Conservation (phyloP, 2,113 vertebrate species). For the Ahaetulla prasina region DNA sequence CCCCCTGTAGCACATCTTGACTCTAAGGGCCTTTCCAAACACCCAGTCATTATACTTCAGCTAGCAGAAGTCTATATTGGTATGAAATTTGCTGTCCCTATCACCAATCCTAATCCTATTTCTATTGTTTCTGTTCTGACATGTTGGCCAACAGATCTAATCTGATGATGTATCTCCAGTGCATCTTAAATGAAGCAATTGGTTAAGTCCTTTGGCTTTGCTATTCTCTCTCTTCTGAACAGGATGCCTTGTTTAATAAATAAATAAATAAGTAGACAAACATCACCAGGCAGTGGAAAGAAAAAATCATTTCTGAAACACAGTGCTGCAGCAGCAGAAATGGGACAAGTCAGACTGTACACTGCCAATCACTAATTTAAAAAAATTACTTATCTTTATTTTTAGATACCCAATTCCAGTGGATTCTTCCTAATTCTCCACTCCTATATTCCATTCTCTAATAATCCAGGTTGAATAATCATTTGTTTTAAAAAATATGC, state of each 20-base stretch:
- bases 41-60: background rate
- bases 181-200: background rate
- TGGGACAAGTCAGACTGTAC: background rate
- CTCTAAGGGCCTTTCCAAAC: background rate
- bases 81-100: background rate
- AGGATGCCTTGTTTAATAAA: background rate
- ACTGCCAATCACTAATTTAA: background rate
- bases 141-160: background rate
- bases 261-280: background rate
- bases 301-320: background rate
- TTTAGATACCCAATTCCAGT: background rate
- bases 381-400: background rate
- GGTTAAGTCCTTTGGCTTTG: background rate
- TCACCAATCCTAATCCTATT: background rate
- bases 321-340: background rate
- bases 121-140: background rate
- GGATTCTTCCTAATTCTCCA: background rate
- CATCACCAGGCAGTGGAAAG: background rate
- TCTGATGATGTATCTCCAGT: background rate
- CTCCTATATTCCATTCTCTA: background rate
- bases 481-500: background rate
- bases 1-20: background rate
- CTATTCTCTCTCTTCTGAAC: background rate
- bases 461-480: background rate
- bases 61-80: background rate